Percentiles rank a stretch among this genome's conserved stretches.
phyloP scores from a whole-genome alignment of 2,888 invertebrate genomes.

The Erebia palarica region DNA sequence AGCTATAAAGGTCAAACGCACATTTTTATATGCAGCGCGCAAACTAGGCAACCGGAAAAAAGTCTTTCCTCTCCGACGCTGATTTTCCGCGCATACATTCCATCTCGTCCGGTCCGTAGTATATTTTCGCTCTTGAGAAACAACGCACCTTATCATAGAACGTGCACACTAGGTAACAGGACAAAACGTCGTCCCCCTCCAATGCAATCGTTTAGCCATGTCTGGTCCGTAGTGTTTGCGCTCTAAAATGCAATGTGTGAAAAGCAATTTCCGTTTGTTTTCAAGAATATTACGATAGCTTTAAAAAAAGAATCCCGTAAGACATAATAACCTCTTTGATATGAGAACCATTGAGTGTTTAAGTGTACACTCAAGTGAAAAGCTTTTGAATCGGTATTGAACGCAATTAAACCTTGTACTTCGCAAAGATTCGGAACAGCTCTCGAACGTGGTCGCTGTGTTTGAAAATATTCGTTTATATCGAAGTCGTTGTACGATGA shows the following conservation, averaged over 20 bases:
- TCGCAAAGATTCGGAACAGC: constrained; percentile 57
- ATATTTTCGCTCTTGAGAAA: too few species aligned
- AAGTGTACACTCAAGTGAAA: constrained; percentile 63
- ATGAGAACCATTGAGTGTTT: constrained; percentile 57
- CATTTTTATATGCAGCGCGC: too few species aligned
- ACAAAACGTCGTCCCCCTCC: too few species aligned
- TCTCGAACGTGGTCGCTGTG: constrained; percentile 48
- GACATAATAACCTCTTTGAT: constrained; percentile 56
- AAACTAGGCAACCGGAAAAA: too few species aligned
- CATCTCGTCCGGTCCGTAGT: too few species aligned
- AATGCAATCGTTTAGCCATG: too few species aligned
- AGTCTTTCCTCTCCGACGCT: too few species aligned
- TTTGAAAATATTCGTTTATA: constrained; percentile 46
- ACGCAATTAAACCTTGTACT: constrained; percentile 61
- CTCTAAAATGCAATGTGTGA: background rate
- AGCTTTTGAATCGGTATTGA: constrained; percentile 56
- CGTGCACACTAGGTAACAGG: too few species aligned
- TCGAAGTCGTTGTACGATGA: background rate
- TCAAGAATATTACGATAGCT: background rate
- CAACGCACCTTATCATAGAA: too few species aligned
- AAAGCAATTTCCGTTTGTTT: background rate
- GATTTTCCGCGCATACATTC: too few species aligned
- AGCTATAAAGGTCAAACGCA: too few species aligned
- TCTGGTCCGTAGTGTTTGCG: too few species aligned
- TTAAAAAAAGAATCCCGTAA: constrained; percentile 6